A percentile compares a stretch with the other conserved stretches of the same genome.
Evolutionary conservation across 2,113 vertebrate species (phyloP).

Genomic region (Tringa solitaria): DNA sequence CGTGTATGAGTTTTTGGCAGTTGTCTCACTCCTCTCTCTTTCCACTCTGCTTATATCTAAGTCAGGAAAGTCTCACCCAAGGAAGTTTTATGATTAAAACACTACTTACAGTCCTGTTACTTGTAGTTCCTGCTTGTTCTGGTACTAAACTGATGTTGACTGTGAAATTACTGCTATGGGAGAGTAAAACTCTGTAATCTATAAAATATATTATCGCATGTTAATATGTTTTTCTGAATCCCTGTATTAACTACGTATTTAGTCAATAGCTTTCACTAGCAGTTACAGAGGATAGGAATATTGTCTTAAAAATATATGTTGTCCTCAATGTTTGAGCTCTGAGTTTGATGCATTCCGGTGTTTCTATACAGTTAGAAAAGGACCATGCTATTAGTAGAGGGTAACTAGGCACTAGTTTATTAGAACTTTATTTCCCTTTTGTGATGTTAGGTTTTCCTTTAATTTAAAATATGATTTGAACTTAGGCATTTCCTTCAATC

Average conservation of each 20-base stretch:
- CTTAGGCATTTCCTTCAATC: not conserved
- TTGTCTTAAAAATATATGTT: not conserved
- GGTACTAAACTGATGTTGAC: not conserved
- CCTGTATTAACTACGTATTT: not conserved
- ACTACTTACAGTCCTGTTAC: not conserved
- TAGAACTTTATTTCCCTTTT: not conserved
- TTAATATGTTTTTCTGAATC: not conserved
- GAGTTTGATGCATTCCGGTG: not conserved
- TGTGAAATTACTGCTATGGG: not conserved
- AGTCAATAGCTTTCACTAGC: not conserved
- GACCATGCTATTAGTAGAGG: not conserved
- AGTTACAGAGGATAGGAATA: not conserved
- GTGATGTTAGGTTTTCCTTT: not conserved
- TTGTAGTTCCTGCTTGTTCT: not conserved
- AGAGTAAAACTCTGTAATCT: not conserved
- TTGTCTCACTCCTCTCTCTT: not conserved
- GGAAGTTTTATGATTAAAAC: not conserved
- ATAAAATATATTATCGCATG: not conserved
- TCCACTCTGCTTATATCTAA: not conserved
- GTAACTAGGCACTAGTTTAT: not conserved
- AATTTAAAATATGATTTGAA: not conserved
- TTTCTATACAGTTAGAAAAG: not conserved
- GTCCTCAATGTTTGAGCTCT: not conserved
- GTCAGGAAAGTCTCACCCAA: not conserved
- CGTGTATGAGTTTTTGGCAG: not conserved